Conservation (phyloP, 2,113 vertebrate species). For the Menura novaehollandiae region DNA sequence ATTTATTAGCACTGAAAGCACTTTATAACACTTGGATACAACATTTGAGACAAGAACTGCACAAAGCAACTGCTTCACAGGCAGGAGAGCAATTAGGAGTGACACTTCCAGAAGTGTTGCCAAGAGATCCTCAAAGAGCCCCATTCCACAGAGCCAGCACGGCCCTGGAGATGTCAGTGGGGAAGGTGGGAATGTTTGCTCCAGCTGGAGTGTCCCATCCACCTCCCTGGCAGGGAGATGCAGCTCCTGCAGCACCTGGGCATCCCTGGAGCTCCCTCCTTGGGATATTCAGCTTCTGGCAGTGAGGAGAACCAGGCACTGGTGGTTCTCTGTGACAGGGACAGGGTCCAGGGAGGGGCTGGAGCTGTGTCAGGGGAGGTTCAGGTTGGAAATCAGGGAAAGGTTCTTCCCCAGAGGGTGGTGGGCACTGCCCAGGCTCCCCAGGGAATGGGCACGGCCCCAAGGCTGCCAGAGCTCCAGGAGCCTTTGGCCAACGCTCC, state of each 20-base stretch:
- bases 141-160: neutral
- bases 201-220: neutral
- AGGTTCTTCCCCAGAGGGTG: neutral
- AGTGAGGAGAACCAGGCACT: neutral
- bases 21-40: neutral
- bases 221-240: neutral
- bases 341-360: neutral
- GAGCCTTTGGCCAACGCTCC: neutral
- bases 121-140: neutral
- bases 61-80: neutral
- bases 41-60: neutral
- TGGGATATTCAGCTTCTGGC: neutral
- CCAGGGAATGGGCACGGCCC: neutral
- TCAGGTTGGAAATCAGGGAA: neutral
- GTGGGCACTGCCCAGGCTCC: neutral
- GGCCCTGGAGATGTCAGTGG: neutral
- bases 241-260: neutral
- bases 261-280: neutral
- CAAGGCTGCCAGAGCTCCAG: neutral
- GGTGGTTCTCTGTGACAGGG: neutral
- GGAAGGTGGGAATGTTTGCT: neutral
- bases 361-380: neutral
- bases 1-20: conserved; percentile 9
- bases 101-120: neutral
- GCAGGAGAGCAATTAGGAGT: neutral